Evolutionary conservation across 2,888 invertebrate species (phyloP).

Genomic region (Phaonia tiefii): DNA sequence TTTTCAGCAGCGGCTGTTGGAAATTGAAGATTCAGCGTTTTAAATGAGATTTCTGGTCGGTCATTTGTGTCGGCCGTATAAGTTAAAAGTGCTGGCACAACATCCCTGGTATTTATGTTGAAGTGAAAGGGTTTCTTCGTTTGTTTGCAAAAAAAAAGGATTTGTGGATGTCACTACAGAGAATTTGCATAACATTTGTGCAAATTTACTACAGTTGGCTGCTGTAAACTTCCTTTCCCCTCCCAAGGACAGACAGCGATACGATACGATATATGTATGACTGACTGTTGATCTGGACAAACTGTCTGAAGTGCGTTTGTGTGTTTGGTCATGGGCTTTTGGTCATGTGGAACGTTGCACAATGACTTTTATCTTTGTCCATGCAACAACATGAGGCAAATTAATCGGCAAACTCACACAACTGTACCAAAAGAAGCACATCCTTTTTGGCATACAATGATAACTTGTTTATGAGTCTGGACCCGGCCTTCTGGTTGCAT

Average conservation of each 20-base stretch:
- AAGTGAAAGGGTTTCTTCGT: slow-evolving; percentile 36
- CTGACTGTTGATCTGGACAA: slow-evolving; percentile 57
- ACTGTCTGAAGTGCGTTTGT: too few relatives aligned
- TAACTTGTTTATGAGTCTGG: background rate
- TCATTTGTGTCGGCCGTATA: slow-evolving; percentile 48
- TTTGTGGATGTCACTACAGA: slow-evolving; percentile 22
- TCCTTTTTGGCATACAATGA: slow-evolving; percentile 18
- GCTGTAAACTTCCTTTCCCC: slow-evolving; percentile 13
- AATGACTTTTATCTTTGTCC: slow-evolving; percentile 34
- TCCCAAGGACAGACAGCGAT: slow-evolving; percentile 14
- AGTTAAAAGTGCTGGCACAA: slow-evolving; percentile 12
- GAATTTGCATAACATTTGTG: slow-evolving; percentile 54
- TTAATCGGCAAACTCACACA: slow-evolving; percentile 10
- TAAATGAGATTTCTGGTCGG: slow-evolving; percentile 57
- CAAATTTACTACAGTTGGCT: slow-evolving; percentile 25
- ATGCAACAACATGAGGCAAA: slow-evolving; percentile 37
- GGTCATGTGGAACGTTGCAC: slow-evolving; percentile 31
- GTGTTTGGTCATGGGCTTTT: slow-evolving; percentile 26
- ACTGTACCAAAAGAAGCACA: too few relatives aligned
- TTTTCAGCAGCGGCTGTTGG: background rate
- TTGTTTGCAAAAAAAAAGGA: slow-evolving; percentile 18
- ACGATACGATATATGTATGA: too few relatives aligned
- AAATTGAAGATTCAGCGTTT: background rate
- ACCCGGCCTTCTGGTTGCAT: background rate
- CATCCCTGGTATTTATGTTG: background rate